Evolutionary conservation across 2,113 vertebrate genomes (phyloP), one percentile per base, ranked within the genome.

Genomic region (Planiliza haematocheilus): DNA sequence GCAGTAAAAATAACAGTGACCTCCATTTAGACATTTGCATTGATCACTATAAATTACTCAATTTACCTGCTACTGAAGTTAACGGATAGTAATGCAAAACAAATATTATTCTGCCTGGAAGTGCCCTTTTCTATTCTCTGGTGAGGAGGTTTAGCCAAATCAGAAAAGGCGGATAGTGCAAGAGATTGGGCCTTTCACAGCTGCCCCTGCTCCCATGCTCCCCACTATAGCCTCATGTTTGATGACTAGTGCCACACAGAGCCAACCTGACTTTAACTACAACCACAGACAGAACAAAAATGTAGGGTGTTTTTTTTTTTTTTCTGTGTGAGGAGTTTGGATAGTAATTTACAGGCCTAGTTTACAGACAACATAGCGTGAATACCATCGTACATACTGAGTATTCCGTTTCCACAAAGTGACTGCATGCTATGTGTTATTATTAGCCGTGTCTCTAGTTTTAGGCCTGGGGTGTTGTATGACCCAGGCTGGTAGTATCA

Each of bases 401-500:
- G 45, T 64, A 21, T 84, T 65, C 6, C 5, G 77, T 61, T 77
- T 79, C 48, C 57, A 21, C 52, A 80, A 57, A 49, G 51, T 37
- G 16, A 49, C 70, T 50, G 21, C 46, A 58, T 79, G 70, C 34
- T 62, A 39, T 36, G 39, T 5, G 62, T 62, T 91, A 86, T 84
- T 82, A 81, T 79, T 89, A 83, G 85, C 14, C 43, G 7, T 16
- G 8, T 7, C 53, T 69, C 66, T 14, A 24, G 82, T 86, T 91
- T 83, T 78, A 85, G 60, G 18, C 70, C 49, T 6, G 0, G 55
- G 16, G 80, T 11, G 24, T 61, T 53, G 64, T 63, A 48, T 80
- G 79, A 79, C 66, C 43, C 37, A 24, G 6, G 55, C 14, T n/a
- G 48, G 50, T 14, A 14, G 43, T 17, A 42, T 51, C 49, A 59